Evolutionary conservation across 1,140 invertebrate species (phyloP), one percentile per base, ranked within the genome.

Genomic region (Whitmania pigra): DNA sequence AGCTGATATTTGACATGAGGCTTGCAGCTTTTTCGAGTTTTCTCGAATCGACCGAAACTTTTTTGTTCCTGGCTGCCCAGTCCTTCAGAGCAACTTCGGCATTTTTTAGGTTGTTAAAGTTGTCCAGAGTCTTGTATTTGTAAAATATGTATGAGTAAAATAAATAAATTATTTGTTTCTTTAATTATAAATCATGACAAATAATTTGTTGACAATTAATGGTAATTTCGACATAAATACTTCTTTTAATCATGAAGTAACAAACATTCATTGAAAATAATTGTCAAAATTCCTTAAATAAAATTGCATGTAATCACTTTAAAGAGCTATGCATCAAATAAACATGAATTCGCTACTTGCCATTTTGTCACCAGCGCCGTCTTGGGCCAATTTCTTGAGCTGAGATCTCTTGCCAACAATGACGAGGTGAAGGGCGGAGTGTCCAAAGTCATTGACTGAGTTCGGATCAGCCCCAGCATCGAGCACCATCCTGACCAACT

Each of bases 391-490:
- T 49, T 72, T 72, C 60, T 68, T 72, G 25, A 74, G 29, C 53
- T 72, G 70, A 18, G 73, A 73, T 40, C 67, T 40, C 71, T 74
- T 72, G 71, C 73, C 73, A 22, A 71, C 70, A 29, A 74, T 69
- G 43, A 69, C 63, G 20, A 74, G 67, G 43, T 74, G 73, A 20
- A 74, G 70, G 25, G 73, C 70, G 7, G 70, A 66, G 22, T 74
- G 73, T 20, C 73, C 73, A 49, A 74, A 74, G 60, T 74, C 73
- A 68, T 74, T 74, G 29, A 29, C 36, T 0, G 73, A 63, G 43
- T 72, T 71, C 3, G 73, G 70, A 31, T 74, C 73, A 6, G 70
- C 73, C 18, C 73, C 73, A n/a, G 70, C 70, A n/a, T 69, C 66
- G 13, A 74, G 71, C n/a, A 72, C 63, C 73, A 74, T 74, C 53